Evolutionary conservation across 2,888 invertebrate species (phyloP), one percentile per base, ranked within the genome.

Genomic region (Tinea semifulvella): DNA sequence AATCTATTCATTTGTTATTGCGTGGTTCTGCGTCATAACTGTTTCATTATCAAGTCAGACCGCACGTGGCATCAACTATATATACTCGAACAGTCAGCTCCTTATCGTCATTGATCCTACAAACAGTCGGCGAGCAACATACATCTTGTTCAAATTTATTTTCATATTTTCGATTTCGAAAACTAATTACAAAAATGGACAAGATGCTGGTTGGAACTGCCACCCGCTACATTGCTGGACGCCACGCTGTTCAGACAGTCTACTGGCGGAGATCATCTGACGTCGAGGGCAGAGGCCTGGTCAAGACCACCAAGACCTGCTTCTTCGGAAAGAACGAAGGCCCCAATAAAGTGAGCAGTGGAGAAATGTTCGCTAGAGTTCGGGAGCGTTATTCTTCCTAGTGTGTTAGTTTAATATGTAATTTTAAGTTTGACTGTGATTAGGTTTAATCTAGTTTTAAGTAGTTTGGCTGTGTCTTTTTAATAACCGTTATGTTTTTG

Each of bases 201-300:
- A 86, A 84, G 55, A 72, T 76, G 55, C 65, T 90, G 61, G 85
- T 90, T 49, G 88, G 89, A 54, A 84, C 87, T 52, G 86, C 89
- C 28, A 88, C 88, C 14, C 85, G 90, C 47, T 89, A 87, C 63
- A 87, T 90, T 52, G 87, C 87, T 42, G 88, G 90, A 42, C 84
- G 88, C 48, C 87, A 90, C 56, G 90, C 89, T 1, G 84, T 90
- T 16, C 90, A 91, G 60, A 90, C 90, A 0, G 88, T 90, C 0
- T 91, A 91, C 57, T 91, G 91, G 91, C 80, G 90, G 55, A 82
- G 85, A 35, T 66, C 75, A 0, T 74, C 81, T 3, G 76, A 70
- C 26, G 63, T 62, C 19, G 53, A 61, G 42, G 71, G 68, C 50
- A 82, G 79, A 22, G 82, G 80, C 7, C 70, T 85, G 46, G 56